A percentile compares a stretch with the other conserved stretches of the same genome.
Evolutionary conservation across 2,888 invertebrate genomes (phyloP).

Genomic region (Euzetes globulus): DNA sequence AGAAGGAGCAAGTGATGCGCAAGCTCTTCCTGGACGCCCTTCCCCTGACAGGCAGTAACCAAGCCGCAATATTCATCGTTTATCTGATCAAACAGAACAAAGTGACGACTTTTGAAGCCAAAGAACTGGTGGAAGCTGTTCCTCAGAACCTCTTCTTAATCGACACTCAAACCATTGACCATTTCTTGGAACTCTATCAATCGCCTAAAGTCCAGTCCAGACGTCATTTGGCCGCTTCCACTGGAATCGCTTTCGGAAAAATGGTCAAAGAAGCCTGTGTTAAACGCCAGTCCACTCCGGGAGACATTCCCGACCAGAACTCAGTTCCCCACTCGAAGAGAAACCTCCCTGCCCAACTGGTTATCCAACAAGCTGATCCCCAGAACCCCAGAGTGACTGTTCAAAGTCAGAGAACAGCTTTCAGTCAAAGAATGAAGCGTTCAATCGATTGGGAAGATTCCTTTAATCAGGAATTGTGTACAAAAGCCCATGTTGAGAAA

Average conservation of each 20-base stretch:
- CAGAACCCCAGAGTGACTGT: background rate
- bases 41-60: constrained; percentile 46
- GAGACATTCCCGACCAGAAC: constrained; percentile 28
- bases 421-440: constrained; percentile 27
- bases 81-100: constrained; percentile 44
- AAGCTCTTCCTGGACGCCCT: constrained; percentile 45
- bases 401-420: background rate
- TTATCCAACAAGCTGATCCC: background rate
- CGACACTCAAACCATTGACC: constrained; percentile 46
- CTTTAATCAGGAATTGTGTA: constrained; percentile 5
- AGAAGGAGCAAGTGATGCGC: constrained; percentile 40
- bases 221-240: constrained; percentile 39
- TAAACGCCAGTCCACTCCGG: constrained; percentile 31
- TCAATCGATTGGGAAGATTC: background rate
- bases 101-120: constrained; percentile 40
- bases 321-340: background rate
- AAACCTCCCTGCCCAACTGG: constrained; percentile 21
- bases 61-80: constrained; percentile 45
- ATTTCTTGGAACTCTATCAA: constrained; percentile 44
- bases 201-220: constrained; percentile 40
- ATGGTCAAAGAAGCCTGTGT: constrained; percentile 46
- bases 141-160: constrained; percentile 44
- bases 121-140: constrained; percentile 43
- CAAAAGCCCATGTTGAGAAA: constrained; percentile 24
- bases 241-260: constrained; percentile 44